Evolutionary conservation across 2,113 vertebrate species (phyloP).

Genomic region (Glareola pratincola): DNA sequence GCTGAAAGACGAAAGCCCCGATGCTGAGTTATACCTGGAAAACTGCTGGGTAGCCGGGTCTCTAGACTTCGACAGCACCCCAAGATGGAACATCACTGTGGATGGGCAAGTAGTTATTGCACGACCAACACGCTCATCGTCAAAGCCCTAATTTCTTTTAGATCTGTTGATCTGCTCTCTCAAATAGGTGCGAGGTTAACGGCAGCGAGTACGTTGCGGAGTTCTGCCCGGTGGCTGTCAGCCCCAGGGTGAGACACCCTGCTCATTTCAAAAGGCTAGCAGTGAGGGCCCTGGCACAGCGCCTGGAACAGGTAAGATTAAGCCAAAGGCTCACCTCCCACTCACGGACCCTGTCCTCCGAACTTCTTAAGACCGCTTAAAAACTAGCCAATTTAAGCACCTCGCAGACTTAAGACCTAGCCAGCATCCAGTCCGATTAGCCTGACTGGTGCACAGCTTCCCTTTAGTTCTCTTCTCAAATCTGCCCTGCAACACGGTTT

Average conservation of each 20-base stretch:
- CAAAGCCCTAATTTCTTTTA: not conserved
- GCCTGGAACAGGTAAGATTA: not conserved
- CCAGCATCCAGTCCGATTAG: not conserved
- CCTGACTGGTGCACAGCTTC: not conserved
- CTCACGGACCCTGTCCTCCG: not conserved
- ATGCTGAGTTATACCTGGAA: not conserved
- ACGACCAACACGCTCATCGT: not conserved
- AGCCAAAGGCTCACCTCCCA: not conserved
- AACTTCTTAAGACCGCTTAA: not conserved
- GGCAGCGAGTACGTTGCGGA: not conserved
- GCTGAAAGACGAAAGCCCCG: not conserved
- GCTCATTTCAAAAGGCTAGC: conserved; percentile 43
- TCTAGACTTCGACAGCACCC: not conserved
- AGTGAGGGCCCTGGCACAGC: not conserved
- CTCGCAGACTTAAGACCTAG: not conserved
- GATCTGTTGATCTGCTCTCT: not conserved
- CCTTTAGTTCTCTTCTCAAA: not conserved
- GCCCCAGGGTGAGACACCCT: conserved; percentile 5
- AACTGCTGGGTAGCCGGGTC: conserved; percentile 30
- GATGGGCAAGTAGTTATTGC: conserved; percentile 25
- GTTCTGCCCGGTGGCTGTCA: not conserved
- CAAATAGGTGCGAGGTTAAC: conserved; percentile 15
- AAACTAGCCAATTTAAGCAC: not conserved
- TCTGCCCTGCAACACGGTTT: not conserved
- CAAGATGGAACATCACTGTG: conserved; percentile 22